phyloP scores from a whole-genome alignment of 2,888 invertebrate genomes.

The Agonopterix heracliana region DNA sequence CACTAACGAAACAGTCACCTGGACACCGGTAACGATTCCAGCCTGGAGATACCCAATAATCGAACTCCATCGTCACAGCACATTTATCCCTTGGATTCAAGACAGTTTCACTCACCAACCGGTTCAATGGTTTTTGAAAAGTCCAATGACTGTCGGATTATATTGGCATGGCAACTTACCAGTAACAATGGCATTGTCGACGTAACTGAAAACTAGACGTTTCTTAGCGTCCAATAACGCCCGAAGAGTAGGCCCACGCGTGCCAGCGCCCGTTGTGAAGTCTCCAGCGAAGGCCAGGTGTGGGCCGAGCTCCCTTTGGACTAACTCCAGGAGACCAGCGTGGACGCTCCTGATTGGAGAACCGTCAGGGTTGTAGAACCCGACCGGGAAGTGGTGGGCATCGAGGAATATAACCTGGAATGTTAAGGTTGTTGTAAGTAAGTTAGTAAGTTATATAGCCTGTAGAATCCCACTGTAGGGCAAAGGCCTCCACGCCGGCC shows the following conservation, averaged over 20 bases:
- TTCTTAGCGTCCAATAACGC: slow-evolving; percentile 61
- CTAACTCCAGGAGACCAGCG: slow-evolving; percentile 67
- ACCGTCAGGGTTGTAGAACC: slow-evolving; percentile 68
- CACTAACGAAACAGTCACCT: too few species aligned
- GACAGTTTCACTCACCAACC: too few species aligned
- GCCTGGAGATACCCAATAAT: too few species aligned
- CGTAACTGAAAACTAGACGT: slow-evolving; percentile 73
- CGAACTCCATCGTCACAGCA: too few species aligned
- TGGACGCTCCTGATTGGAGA: slow-evolving; percentile 69
- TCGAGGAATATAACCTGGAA: slow-evolving; percentile 83
- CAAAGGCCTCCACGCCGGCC: too few species aligned
- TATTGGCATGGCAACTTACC: slow-evolving; percentile 31
- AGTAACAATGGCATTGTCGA: slow-evolving; percentile 61
- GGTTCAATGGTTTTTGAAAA: too few species aligned
- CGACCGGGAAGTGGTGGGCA: slow-evolving; percentile 87
- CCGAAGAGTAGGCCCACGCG: slow-evolving; percentile 63
- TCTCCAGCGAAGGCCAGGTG: slow-evolving; percentile 66
- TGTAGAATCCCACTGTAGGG: too few species aligned
- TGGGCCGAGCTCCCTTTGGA: slow-evolving; percentile 74
- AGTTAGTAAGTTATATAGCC: not conserved
- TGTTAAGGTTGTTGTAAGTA: not conserved
- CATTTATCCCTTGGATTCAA: too few species aligned
- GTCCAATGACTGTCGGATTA: too few species aligned
- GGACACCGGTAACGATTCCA: too few species aligned
- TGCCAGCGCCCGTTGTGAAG: slow-evolving; percentile 51